Percentiles rank a stretch among this genome's conserved stretches.
These are phyloP conservation scores for Amaurobius ferox DNA, from an alignment of 2,888 invertebrate genomes.

Conservation along the genomic window DNA sequence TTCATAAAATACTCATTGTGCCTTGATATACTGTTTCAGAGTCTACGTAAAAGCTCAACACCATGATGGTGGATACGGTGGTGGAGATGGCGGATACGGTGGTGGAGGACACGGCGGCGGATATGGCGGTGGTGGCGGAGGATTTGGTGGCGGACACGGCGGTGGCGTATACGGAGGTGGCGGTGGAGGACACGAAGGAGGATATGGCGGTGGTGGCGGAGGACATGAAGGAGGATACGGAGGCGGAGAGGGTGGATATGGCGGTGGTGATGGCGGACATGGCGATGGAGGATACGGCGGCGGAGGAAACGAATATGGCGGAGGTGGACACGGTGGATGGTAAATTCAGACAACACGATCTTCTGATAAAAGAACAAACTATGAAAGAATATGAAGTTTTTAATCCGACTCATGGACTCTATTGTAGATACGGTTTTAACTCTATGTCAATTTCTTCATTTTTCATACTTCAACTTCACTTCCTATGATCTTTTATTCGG, in stretches of 20 bases:
- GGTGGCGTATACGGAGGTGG: slow-evolving; percentile 75
- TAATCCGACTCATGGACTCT: slow-evolving; percentile 55
- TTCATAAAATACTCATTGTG: too few relatives aligned
- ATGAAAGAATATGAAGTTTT: background rate
- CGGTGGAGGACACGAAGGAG: slow-evolving; percentile 84
- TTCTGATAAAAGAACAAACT: slow-evolving; percentile 4
- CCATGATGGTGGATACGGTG: slow-evolving; percentile 76
- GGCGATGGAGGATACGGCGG: slow-evolving; percentile 30
- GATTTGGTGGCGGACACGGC: slow-evolving; percentile 28
- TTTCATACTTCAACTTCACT: slow-evolving; percentile 22
- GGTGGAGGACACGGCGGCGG: slow-evolving; percentile 38
- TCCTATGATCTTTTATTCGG: slow-evolving; percentile 15
- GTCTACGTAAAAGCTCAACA: slow-evolving; percentile 71
- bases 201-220: slow-evolving; percentile 82
- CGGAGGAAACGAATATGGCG: slow-evolving; percentile 58
- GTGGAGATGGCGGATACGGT: slow-evolving; percentile 46
- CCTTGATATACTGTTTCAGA: slow-evolving; percentile 44
- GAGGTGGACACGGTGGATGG: slow-evolving; percentile 81
- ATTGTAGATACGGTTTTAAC: slow-evolving; percentile 63
- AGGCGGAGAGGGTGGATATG: slow-evolving; percentile 24
- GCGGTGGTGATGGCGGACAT: slow-evolving; percentile 39
- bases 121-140: slow-evolving; percentile 44
- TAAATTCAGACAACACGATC: slow-evolving; percentile 13
- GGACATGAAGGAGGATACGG: slow-evolving; percentile 59
- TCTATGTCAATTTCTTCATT: slow-evolving; percentile 20